A percentile compares a stretch with the other conserved stretches of the same genome.
phyloP scores from a whole-genome alignment of 2,113 vertebrate species.

The Mionectes macconnelli region DNA sequence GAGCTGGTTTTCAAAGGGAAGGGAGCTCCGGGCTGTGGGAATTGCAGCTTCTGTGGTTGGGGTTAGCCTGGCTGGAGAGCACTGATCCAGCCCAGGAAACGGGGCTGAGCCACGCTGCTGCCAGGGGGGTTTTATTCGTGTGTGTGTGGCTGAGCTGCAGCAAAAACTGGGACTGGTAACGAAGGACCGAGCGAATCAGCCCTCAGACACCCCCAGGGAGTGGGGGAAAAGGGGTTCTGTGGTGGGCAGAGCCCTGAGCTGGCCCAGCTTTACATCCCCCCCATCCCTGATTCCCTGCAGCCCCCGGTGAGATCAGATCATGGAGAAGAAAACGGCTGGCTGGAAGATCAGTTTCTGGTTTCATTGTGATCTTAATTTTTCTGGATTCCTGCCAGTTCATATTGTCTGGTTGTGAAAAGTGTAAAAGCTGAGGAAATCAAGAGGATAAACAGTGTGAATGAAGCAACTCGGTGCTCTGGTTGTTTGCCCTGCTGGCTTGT shows the following conservation, averaged over 20 bases:
- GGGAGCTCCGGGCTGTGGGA: not conserved
- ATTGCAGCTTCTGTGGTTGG: not conserved
- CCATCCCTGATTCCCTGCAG: not conserved
- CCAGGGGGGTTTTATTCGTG: not conserved
- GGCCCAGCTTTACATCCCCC: not conserved
- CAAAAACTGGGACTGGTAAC: fast-evolving
- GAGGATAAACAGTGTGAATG: not conserved
- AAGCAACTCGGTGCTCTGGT: not conserved
- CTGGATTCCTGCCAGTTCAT: not conserved
- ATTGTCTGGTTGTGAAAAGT: not conserved
- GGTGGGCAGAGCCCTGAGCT: not conserved
- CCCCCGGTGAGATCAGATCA: not conserved
- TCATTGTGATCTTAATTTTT: not conserved
- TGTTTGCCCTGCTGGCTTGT: not conserved
- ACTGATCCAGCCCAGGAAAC: not conserved
- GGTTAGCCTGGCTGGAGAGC: not conserved
- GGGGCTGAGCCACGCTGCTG: not conserved
- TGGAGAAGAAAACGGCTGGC: not conserved
- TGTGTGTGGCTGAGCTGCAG: not conserved
- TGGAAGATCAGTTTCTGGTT: not conserved
- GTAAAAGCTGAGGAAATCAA: not conserved
- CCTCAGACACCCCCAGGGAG: fast-evolving
- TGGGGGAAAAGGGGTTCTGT: fast-evolving
- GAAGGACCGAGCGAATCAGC: not conserved
- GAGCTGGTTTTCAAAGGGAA: fast-evolving